phyloP scores from a whole-genome alignment of 2,797 vertebrate species.

The Buphagus erythrorhynchus region DNA sequence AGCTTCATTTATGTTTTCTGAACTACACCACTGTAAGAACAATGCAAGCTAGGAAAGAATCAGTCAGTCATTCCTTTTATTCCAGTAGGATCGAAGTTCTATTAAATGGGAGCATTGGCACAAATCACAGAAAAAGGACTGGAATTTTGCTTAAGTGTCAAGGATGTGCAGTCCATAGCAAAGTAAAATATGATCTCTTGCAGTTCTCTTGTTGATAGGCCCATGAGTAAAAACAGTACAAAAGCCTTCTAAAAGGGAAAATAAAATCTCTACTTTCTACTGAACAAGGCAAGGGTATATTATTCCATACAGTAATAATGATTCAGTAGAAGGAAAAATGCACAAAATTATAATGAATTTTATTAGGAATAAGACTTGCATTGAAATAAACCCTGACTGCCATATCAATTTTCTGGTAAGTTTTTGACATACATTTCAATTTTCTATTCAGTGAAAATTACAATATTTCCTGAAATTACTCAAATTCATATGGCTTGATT shows the following conservation, averaged over 20 bases:
- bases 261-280: background rate
- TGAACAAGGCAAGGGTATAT: background rate
- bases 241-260: background rate
- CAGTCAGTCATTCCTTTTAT: background rate
- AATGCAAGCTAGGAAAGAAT: background rate
- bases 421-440: background rate
- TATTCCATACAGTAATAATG: background rate
- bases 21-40: background rate
- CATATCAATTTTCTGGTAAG: background rate
- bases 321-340: constrained; percentile 3
- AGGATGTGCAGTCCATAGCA: background rate
- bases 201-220: background rate
- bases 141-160: background rate
- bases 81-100: background rate
- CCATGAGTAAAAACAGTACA: background rate
- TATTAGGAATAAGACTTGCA: background rate
- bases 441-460: background rate
- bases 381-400: background rate
- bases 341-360: background rate
- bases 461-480: background rate
- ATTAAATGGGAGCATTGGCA: background rate
- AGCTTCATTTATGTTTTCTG: background rate
- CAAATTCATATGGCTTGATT: background rate
- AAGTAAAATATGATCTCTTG: background rate
- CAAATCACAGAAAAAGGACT: background rate